These are phyloP conservation scores for Lagopus leucura DNA, from an alignment of 2,113 vertebrate species.

Conservation along the genomic window DNA sequence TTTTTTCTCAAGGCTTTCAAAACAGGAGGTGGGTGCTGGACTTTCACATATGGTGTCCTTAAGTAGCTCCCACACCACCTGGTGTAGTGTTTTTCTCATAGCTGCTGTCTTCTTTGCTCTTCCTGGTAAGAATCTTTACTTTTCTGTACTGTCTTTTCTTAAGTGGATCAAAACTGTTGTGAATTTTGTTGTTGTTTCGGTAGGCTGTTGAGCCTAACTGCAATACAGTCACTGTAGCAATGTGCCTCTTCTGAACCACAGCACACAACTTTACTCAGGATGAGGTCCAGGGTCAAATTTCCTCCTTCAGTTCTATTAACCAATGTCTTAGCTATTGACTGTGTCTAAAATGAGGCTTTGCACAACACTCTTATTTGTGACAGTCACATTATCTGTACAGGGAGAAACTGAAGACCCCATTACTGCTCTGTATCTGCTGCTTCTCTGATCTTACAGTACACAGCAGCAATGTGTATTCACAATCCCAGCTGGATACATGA, in stretches of 20 bases:
- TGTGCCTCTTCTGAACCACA: background rate
- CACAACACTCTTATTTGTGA: background rate
- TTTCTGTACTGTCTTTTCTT: background rate
- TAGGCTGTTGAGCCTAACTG: background rate
- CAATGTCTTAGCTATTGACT: background rate
- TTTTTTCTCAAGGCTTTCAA: background rate
- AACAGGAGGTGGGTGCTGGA: slow-evolving; percentile 15
- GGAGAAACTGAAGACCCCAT: background rate
- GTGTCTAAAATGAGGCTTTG: background rate
- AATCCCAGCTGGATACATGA: background rate
- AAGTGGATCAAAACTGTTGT: background rate
- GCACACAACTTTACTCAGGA: rapidly evolving
- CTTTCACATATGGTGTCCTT: slow-evolving; percentile 34
- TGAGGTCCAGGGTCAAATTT: background rate
- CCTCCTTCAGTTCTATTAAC: background rate
- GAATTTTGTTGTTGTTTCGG: background rate
- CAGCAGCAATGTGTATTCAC: background rate
- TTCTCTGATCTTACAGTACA: background rate
- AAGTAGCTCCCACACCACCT: slow-evolving; percentile 26
- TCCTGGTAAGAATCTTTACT: background rate
- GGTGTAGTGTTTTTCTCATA: background rate
- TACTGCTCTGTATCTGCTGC: background rate
- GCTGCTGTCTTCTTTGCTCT: background rate
- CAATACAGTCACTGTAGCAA: background rate
- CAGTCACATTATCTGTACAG: background rate